Conservation (phyloP, 2,797 vertebrate genomes). For the Mus minutoides region DNA sequence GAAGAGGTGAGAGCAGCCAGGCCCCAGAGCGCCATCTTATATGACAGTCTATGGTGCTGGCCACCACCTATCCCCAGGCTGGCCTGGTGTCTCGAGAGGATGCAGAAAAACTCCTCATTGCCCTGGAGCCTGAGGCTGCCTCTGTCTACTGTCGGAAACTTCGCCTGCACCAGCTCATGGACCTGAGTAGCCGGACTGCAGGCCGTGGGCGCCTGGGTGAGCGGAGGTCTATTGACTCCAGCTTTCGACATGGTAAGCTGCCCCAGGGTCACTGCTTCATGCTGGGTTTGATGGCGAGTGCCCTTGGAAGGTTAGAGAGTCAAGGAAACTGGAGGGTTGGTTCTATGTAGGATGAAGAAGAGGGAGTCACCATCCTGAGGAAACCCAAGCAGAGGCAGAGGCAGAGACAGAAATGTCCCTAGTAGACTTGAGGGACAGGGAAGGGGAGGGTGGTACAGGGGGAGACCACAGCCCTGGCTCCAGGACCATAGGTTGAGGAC, state of each 20-base stretch:
- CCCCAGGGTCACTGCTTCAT: not conserved
- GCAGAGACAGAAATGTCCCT: not conserved
- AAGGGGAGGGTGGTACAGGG: too few relatives aligned
- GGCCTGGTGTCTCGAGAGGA: constrained; percentile 91
- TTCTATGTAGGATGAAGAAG: not conserved
- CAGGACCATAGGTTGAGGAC: not conserved
- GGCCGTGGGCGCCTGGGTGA: constrained; percentile 85
- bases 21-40: not conserved
- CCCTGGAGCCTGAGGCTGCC: constrained; percentile 95
- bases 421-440: not conserved
- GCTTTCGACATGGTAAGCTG: constrained; percentile 94
- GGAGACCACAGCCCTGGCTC: not conserved
- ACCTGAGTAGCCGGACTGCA: constrained; percentile 91
- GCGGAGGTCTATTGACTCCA: constrained; percentile 90
- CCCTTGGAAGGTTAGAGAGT: not conserved
- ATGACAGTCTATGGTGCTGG: not conserved
- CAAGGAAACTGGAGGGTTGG: not conserved
- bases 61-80: constrained; percentile 86
- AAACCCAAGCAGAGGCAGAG: not conserved
- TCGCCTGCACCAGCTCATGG: constrained; percentile 94
- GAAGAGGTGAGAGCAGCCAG: not conserved
- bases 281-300: not conserved
- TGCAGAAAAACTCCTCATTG: constrained; percentile 95
- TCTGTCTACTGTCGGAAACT: constrained; percentile 97
- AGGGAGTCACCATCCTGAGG: not conserved